Percentiles rank a stretch among this genome's conserved stretches.
phyloP scores from a whole-genome alignment of 2,888 invertebrate species.

The Pandemis cinnamomeana region DNA sequence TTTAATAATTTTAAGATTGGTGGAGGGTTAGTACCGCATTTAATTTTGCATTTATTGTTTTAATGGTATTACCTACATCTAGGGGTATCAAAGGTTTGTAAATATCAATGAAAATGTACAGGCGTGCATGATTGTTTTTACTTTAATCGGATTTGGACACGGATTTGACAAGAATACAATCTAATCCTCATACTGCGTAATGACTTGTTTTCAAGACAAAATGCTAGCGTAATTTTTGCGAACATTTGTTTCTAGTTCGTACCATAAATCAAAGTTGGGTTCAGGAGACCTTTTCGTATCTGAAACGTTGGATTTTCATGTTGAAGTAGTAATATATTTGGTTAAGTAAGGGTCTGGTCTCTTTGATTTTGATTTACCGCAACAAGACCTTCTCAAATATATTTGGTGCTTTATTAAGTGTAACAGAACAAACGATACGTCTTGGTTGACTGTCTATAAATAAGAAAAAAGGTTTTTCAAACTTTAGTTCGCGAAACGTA shows the following conservation, averaged over 20 bases:
- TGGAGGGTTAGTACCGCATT: conserved; percentile 47
- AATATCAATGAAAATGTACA: conserved; percentile 69
- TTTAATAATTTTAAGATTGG: conserved; percentile 41
- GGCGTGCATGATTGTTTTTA: conserved; percentile 23
- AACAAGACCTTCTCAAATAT: not conserved
- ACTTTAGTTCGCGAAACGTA: too few species aligned
- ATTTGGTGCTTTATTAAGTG: not conserved
- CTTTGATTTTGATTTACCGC: conserved; percentile 5
- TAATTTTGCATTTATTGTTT: conserved; percentile 45
- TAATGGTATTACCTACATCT: conserved; percentile 5
- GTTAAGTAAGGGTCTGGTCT: not conserved
- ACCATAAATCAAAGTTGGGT: conserved; percentile 29
- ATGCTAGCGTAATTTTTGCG: conserved; percentile 6
- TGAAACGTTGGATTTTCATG: conserved; percentile 7
- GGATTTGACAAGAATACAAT: not conserved
- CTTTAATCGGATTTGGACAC: conserved; percentile 32
- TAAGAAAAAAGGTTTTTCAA: too few species aligned
- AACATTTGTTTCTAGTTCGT: conserved; percentile 23
- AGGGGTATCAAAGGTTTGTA: conserved; percentile 54
- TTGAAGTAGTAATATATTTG: not conserved
- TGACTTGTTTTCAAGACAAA: conserved; percentile 12
- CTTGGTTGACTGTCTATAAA: too few species aligned
- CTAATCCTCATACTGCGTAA: not conserved
- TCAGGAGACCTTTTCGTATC: not conserved
- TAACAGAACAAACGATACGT: not conserved